Conservation (phyloP, 2,113 vertebrate genomes). For the Pterocles burchelli region DNA sequence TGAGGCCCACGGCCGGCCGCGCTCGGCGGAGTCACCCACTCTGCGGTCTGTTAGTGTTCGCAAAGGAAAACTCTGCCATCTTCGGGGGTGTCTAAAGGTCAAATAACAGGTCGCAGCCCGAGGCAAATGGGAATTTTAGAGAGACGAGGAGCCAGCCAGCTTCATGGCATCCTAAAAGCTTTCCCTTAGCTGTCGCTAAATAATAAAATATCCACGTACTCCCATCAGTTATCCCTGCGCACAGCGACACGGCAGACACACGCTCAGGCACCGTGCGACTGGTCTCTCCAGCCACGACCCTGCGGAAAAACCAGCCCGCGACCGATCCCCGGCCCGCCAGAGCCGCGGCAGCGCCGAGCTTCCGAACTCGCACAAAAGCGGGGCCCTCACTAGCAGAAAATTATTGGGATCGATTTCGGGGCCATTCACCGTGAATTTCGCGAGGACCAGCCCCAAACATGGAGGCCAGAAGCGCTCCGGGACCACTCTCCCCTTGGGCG, state of each 20-base stretch:
- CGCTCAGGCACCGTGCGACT: neutral
- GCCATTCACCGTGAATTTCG: neutral
- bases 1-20: neutral
- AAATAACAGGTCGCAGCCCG: conserved; percentile 4
- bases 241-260: neutral
- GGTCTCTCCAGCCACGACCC: neutral
- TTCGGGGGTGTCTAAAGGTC: conserved; percentile 27
- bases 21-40: neutral
- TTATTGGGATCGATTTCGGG: neutral
- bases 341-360: neutral
- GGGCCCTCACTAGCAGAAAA: neutral
- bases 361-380: neutral
- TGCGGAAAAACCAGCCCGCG: neutral
- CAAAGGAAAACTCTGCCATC: neutral
- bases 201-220: neutral
- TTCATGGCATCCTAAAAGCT: neutral
- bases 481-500: neutral
- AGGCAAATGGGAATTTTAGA: conserved; percentile 15
- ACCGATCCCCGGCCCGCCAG: neutral
- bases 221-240: neutral
- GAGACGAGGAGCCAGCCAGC: neutral
- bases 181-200: neutral
- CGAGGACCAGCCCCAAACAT: neutral
- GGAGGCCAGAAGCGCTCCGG: neutral
- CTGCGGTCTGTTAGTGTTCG: neutral